phyloP scores from a whole-genome alignment of 2,113 vertebrate genomes.

The Irena cyanogastra region DNA sequence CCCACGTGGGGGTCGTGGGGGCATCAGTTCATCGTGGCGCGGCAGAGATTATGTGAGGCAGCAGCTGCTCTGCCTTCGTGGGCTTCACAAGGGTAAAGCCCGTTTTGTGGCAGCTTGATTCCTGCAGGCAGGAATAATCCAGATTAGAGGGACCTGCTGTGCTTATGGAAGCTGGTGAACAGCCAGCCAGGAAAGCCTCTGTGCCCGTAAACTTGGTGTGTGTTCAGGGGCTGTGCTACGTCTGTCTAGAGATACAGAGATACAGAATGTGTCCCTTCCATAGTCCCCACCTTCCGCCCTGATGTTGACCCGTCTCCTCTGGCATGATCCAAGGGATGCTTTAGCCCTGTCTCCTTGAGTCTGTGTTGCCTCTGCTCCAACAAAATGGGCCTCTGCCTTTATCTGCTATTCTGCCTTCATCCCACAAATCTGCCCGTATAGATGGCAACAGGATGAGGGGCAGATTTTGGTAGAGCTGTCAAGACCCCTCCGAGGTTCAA shows the following conservation, averaged over 20 bases:
- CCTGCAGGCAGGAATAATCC: slow-evolving; percentile 5
- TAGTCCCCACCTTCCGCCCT: background rate
- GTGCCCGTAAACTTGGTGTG: background rate
- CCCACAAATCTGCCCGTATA: fast-evolving
- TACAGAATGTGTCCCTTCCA: fast-evolving
- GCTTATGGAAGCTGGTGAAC: background rate
- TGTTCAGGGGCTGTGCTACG: background rate
- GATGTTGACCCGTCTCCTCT: fast-evolving
- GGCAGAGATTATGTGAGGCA: background rate
- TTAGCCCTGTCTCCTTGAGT: background rate
- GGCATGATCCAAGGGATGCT: background rate
- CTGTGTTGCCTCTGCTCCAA: background rate
- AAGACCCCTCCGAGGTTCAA: background rate
- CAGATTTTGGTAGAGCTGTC: background rate
- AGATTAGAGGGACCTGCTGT: background rate
- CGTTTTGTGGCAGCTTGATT: background rate
- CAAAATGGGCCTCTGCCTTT: background rate
- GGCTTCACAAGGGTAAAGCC: background rate
- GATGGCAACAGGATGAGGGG: background rate
- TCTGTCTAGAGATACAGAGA: too few species aligned
- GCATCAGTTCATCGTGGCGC: fast-evolving
- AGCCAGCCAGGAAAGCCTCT: background rate
- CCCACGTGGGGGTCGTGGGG: fast-evolving
- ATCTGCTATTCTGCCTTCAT: background rate
- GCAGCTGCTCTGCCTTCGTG: background rate